Base-by-base conservation (phyloP, 2,888 invertebrate species). In the Pecten maximus region DNA sequence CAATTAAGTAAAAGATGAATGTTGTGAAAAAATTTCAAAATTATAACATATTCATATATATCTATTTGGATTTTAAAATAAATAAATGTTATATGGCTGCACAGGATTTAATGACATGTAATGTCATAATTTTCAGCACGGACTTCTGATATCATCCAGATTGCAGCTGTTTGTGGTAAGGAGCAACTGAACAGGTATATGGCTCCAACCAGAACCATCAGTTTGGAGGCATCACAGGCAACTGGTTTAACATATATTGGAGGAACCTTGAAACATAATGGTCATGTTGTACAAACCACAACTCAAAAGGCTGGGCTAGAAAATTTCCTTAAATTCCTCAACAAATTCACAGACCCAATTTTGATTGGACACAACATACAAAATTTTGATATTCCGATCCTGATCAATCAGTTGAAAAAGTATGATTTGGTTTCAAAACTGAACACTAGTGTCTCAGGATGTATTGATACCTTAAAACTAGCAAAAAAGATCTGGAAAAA, bases 91-190 rank as follows among this genome's bases (percentile, higher is more conserved):
- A 10, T 44, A n/a, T n/a, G n/a, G n/a, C n/a, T 44, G 12, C 44
- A 44, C 6, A 44, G 12, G 12, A 44, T 10, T 44, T 44, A 44
- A 44, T 10, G 44, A 44, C 12, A 44, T 44, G 12, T 44, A 44
- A 44, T 44, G 8, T 44, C 12, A 44, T 44, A 15, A 40, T 40
- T 40, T 15, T n/a, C 28, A 48, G 48, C 28, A 39, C 1, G 19
- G 50, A 35, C 60, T 40, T 60, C 89, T 39, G 89, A 89, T 48
- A 89, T 89, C 40, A 16, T 60, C 40, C 74, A 89, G 74, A 89
- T 40, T 48, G 54, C 89, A 60, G 50, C 54, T 12, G 40, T 74
- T 74, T 60, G 89, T 89, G 89, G 40, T 6, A 40, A 35, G 8
- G 40, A 40, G 12, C 19, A 3, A 8, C n/a, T 89, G 4, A 23